Conservation (phyloP, 2,888 invertebrate genomes). For the Drosophila atripex region DNA sequence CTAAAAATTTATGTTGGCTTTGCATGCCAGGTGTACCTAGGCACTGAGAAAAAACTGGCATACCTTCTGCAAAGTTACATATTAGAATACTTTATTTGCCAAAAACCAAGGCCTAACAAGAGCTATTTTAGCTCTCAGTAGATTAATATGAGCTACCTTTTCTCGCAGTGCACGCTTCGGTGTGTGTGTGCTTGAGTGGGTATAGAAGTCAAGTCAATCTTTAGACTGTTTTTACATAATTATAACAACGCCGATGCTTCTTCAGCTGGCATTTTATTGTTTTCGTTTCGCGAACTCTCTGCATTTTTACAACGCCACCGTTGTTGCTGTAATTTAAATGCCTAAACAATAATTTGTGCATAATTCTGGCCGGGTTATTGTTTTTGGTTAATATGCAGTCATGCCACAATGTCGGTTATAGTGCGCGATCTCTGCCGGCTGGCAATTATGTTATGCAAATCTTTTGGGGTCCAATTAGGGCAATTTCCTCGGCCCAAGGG, state of each 20-base stretch:
- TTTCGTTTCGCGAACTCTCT: conserved; percentile 29
- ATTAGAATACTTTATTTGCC: background rate
- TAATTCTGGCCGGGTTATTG: conserved; percentile 68
- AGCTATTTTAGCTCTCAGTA: too few species aligned
- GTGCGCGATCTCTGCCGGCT: conserved; percentile 17
- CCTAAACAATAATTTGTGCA: conserved; percentile 79
- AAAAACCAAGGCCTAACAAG: background rate
- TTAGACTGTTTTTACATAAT: conserved; percentile 79
- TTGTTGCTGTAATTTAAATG: conserved; percentile 75
- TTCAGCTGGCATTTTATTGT: conserved; percentile 52
- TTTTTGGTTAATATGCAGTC: conserved; percentile 74
- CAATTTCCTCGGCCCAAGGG: conserved; percentile 49
- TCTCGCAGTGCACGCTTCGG: conserved; percentile 10
- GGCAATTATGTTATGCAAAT: conserved; percentile 74
- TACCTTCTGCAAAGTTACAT: too few species aligned
- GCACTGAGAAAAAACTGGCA: conserved; percentile 6
- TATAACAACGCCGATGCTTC: conserved; percentile 70
- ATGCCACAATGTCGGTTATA: conserved; percentile 43
- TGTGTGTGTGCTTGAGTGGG: conserved; percentile 33
- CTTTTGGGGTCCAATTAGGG: conserved; percentile 61
- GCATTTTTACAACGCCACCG: conserved; percentile 22
- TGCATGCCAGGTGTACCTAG: conserved; percentile 54
- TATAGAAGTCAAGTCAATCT: conserved; percentile 77
- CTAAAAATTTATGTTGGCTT: conserved; percentile 71
- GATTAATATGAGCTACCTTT: background rate